Conservation (phyloP, 2,113 vertebrate species). For the Xenopus laevis region DNA sequence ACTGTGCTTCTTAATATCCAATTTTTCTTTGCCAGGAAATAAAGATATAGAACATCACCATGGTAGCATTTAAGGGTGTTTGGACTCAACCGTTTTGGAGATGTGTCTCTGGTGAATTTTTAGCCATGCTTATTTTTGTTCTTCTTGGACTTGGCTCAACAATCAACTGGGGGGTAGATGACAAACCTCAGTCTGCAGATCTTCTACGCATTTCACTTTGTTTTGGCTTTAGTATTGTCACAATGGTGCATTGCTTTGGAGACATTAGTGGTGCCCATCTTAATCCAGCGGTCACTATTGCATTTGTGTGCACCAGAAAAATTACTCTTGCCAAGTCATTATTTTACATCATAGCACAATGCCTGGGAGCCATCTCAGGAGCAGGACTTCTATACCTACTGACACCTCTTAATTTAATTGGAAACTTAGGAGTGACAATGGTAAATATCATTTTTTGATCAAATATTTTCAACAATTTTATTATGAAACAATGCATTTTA, state of each 20-base stretch:
- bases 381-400: conserved; percentile 66
- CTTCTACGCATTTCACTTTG: conserved; percentile 72
- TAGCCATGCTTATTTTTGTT: conserved; percentile 71
- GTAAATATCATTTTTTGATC: conserved; percentile 51
- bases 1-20: neutral
- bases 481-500: too few relatives aligned
- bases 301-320: conserved; percentile 70
- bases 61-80: conserved; percentile 74
- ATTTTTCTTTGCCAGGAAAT: conserved; percentile 9
- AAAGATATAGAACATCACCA: conserved; percentile 43
- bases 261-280: conserved; percentile 76
- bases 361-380: conserved; percentile 68
- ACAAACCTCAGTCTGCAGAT: conserved; percentile 39
- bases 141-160: conserved; percentile 72
- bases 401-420: conserved; percentile 61
- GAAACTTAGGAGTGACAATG: conserved; percentile 63
- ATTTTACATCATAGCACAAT: conserved; percentile 72
- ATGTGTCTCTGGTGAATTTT: conserved; percentile 71
- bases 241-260: conserved; percentile 74
- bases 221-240: conserved; percentile 73
- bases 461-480: conserved; percentile 12
- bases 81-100: conserved; percentile 77
- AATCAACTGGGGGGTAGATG: conserved; percentile 63
- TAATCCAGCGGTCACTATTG: conserved; percentile 70
- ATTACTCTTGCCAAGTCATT: conserved; percentile 69